phyloP scores from a whole-genome alignment of 2,113 vertebrate species.

The Cichladusa arquata region DNA sequence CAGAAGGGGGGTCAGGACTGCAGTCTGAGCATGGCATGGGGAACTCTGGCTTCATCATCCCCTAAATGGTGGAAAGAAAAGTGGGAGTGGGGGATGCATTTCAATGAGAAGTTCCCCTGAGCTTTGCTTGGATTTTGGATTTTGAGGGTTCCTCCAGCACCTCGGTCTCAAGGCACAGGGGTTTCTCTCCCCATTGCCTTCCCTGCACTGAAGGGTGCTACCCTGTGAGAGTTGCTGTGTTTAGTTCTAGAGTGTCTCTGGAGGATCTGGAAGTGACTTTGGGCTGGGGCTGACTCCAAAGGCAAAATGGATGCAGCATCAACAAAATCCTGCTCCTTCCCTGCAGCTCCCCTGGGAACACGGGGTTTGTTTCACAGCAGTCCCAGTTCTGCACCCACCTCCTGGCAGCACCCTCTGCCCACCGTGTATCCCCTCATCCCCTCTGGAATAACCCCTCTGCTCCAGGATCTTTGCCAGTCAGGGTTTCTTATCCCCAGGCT shows the following conservation, averaged over 20 bases:
- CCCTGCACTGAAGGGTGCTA: not conserved
- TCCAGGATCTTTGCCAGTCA: not conserved
- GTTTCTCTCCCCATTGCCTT: not conserved
- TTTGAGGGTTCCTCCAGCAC: not conserved
- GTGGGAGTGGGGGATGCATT: not conserved
- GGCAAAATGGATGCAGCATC: not conserved
- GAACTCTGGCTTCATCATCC: not conserved
- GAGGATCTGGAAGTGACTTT: not conserved
- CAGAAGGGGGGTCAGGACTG: not conserved
- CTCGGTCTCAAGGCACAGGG: not conserved
- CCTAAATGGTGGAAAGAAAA: not conserved
- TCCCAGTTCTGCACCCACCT: not conserved
- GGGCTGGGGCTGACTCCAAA: not conserved
- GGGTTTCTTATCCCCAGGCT: not conserved
- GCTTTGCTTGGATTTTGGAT: not conserved
- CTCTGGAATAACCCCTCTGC: not conserved
- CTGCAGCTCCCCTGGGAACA: not conserved
- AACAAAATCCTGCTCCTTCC: not conserved
- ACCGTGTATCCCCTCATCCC: too few relatives aligned
- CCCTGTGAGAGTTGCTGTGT: not conserved
- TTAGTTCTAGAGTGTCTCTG: not conserved
- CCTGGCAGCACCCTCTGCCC: not conserved
- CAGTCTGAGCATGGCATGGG: rapidly evolving
- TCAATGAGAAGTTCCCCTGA: not conserved
- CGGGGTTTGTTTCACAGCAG: not conserved